Percentiles rank a stretch among this genome's conserved stretches.
These are phyloP conservation scores for Harpalus rufipes DNA, from an alignment of 2,888 invertebrate species.

Conservation along the genomic window DNA sequence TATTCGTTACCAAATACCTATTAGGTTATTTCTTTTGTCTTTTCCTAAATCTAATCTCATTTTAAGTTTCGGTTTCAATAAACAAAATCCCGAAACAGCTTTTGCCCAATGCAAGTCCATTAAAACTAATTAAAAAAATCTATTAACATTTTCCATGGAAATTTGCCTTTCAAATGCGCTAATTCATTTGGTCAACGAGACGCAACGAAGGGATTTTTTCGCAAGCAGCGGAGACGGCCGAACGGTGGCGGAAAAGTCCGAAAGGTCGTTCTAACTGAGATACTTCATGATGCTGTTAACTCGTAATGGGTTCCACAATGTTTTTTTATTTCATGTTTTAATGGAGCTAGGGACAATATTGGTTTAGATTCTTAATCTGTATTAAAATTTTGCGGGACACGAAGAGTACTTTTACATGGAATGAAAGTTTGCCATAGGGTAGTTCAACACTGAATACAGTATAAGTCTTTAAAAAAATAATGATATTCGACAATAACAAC, in stretches of 20 bases:
- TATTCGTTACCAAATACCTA: no score
- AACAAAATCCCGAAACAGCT: background rate
- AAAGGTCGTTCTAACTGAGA: background rate
- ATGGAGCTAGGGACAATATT: background rate
- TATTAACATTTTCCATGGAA: conserved; percentile 46
- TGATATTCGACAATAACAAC: no score
- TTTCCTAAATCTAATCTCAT: conserved; percentile 22
- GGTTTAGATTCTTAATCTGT: background rate
- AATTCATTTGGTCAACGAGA: conserved; percentile 32
- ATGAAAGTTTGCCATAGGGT: no score
- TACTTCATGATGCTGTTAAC: background rate
- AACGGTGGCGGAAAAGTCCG: background rate
- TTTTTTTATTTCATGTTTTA: background rate
- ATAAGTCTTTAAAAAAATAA: no score
- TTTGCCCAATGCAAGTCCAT: conserved; percentile 8
- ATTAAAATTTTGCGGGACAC: background rate
- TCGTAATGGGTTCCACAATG: background rate
- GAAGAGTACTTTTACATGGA: no score
- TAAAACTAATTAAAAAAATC: conserved; percentile 52
- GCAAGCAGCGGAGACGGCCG: background rate
- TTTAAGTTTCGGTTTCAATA: conserved; percentile 27
- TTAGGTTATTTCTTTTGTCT: background rate
- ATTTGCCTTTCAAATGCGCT: conserved; percentile 38
- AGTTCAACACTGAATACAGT: no score
- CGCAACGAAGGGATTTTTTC: conserved; percentile 25